Evolutionary conservation across 2,888 invertebrate species (phyloP), one percentile per base, ranked within the genome.

Genomic region (Taenaris catops): DNA sequence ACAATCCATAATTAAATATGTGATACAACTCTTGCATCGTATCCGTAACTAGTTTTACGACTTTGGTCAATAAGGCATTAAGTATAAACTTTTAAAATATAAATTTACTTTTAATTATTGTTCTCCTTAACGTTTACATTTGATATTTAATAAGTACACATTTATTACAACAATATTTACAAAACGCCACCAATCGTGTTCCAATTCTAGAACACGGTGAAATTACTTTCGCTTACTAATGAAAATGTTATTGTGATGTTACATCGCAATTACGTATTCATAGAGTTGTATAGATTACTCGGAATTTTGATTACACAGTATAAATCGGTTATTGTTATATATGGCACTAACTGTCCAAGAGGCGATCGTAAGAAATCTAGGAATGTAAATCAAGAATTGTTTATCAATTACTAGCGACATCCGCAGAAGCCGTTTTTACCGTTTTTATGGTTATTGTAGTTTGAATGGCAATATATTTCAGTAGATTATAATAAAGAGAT

Each of bases 31-130:
- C 62, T 55, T 62, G 63, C 67, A 72, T 72, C 62, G 67, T 58
- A 76, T 72, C 80, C 75, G 63, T 73, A 80, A 80, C 81, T 86
- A 86, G 84, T 83, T 83, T 83, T 81, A 79, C 83, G 84, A 84
- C 84, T 84, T 86, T 86, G 86, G 86, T 86, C 86, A 86, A 83
- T 86, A 86, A 86, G 86, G 86, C 86, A 84, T 83, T 83, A 86
- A 84, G 81, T 84, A 31, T 31, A 31, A 31, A 31, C 31, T 31
- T 31, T 84, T 80, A 81, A 83, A 83, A 81, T 81, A 80, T 78
- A 80, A 78, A 67, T 58, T 69, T 73, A 52, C 11, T 52, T 81
- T 83, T 83, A 81, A 83, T 84, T 84, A 83, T 83, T 86, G 83
- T 83, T 86, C 83, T 81, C 58, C 78, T 79, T 79, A 80, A 61